These are phyloP conservation scores for Willisornis vidua DNA, from an alignment of 2,113 vertebrate species.

Conservation along the genomic window DNA sequence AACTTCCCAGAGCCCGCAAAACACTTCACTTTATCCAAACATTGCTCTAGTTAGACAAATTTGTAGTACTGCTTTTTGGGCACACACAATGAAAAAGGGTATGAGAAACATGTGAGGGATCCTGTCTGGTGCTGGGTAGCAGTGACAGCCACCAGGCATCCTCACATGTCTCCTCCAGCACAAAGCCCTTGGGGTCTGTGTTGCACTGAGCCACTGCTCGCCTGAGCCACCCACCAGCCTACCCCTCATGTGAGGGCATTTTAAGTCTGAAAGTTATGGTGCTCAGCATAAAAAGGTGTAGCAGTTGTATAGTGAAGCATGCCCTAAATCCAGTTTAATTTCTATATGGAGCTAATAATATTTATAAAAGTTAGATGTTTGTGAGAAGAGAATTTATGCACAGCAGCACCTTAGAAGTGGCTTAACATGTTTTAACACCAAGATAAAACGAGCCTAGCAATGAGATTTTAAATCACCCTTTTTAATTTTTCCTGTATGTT, in stretches of 20 bases:
- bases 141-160: rapidly evolving
- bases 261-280: neutral
- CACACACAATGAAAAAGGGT: neutral
- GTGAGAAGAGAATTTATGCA: neutral
- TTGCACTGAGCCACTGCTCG: rapidly evolving
- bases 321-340: neutral
- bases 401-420: neutral
- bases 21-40: neutral
- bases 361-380: neutral
- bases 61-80: neutral
- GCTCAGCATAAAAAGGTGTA: neutral
- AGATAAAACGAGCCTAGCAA: neutral
- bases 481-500: neutral
- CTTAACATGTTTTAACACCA: neutral
- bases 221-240: neutral
- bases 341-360: neutral
- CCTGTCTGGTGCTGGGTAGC: neutral
- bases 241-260: neutral
- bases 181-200: neutral
- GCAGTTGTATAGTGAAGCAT: neutral
- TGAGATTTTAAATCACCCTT: neutral
- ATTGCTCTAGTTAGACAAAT: neutral
- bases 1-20: neutral
- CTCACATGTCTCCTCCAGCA: rapidly evolving
- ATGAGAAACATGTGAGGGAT: neutral